Conservation (phyloP, 2,113 vertebrate genomes). For the Pangasianodon gigas region DNA sequence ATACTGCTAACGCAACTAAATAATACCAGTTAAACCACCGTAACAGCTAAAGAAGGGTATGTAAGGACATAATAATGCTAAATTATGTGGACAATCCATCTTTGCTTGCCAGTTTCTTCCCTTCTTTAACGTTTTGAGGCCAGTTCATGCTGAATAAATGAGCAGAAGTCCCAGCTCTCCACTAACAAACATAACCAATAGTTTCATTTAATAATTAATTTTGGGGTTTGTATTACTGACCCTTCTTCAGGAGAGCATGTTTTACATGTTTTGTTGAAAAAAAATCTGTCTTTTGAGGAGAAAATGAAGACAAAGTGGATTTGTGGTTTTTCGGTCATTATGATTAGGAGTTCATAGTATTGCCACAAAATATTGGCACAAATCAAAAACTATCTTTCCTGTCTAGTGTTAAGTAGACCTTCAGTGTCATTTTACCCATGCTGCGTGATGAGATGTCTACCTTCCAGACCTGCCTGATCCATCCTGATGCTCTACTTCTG, state of each 20-base stretch:
- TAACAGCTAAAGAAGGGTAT: neutral
- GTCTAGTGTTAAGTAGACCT: neutral
- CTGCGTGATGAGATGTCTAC: neutral
- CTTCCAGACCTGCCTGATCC: neutral
- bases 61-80: neutral
- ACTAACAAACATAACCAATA: neutral
- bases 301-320: too few relatives aligned
- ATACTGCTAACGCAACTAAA: neutral
- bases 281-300: too few relatives aligned
- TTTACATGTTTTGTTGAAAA: neutral
- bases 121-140: too few relatives aligned
- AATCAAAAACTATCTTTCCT: neutral
- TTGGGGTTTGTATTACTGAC: neutral
- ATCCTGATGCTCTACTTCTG: neutral
- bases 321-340: neutral
- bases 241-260: neutral
- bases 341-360: neutral
- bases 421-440: neutral
- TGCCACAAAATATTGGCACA: neutral
- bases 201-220: neutral
- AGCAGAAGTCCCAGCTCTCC: neutral
- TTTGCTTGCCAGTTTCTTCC: neutral
- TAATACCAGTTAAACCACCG: neutral
- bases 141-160: neutral
- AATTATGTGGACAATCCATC: neutral